These are phyloP conservation scores for Hypanus sabinus DNA, from an alignment of 2,113 vertebrate species.

Conservation along the genomic window DNA sequence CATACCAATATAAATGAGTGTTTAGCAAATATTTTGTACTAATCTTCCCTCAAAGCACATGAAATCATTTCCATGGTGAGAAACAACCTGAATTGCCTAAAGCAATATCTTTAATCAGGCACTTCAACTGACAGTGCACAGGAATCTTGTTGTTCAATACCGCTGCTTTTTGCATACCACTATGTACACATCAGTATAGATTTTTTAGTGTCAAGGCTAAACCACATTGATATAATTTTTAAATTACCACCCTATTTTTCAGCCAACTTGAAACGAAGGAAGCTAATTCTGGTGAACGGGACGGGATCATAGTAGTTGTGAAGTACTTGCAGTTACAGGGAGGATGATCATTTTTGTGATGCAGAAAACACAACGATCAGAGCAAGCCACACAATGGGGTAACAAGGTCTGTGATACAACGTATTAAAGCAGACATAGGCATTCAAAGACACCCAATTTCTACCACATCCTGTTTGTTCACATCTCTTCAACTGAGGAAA, in stretches of 20 bases:
- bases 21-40: background rate
- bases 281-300: too few relatives aligned
- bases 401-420: background rate
- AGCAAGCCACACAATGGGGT: background rate
- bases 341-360: background rate
- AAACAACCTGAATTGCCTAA: background rate
- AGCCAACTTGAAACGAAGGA: background rate
- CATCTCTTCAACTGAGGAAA: background rate
- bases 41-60: background rate
- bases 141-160: background rate
- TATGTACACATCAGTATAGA: background rate
- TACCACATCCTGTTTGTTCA: constrained; percentile 32
- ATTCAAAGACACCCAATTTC: background rate
- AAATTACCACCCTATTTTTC: background rate
- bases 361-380: background rate
- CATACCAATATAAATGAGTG: background rate
- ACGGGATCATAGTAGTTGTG: too few relatives aligned
- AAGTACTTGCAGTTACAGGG: too few relatives aligned
- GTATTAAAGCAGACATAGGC: background rate
- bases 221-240: background rate
- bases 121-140: background rate
- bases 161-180: background rate
- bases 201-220: background rate
- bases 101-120: background rate
- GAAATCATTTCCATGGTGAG: background rate